A percentile compares a stretch with the other conserved stretches of the same genome.
phyloP scores from a whole-genome alignment of 2,113 vertebrate species.

The Hemiprocne comata region DNA sequence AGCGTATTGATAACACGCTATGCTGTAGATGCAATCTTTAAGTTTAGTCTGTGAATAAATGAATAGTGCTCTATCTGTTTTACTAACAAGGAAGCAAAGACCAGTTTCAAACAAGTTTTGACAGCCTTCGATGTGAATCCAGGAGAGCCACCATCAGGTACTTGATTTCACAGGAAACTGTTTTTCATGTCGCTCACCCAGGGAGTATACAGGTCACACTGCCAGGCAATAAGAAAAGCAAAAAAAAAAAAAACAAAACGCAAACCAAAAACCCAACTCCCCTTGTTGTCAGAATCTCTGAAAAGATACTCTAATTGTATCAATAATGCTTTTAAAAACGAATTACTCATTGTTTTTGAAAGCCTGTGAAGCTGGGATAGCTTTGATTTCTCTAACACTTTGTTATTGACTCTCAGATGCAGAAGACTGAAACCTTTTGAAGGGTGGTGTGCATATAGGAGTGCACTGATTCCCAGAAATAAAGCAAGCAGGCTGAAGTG shows the following conservation, averaged over 20 bases:
- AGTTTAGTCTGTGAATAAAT: neutral
- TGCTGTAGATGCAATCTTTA: neutral
- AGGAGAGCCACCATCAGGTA: neutral
- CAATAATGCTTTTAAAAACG: neutral
- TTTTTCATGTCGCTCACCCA: neutral
- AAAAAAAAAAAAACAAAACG: neutral
- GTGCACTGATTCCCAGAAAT: neutral
- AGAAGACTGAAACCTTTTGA: neutral
- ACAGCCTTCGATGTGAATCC: rapidly evolving
- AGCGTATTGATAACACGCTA: neutral
- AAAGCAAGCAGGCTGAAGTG: neutral
- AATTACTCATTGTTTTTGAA: neutral
- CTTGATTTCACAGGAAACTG: neutral
- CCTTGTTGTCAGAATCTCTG: neutral
- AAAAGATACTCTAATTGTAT: neutral
- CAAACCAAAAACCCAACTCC: too few species aligned
- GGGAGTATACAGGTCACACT: neutral
- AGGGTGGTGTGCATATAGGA: neutral
- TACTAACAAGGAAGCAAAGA: neutral
- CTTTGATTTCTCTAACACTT: neutral
- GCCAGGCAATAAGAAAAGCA: neutral
- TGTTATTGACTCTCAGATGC: neutral
- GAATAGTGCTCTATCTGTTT: neutral
- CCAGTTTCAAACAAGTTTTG: neutral
- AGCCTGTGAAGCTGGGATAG: neutral